Base-by-base conservation (phyloP, 1,140 invertebrate genomes). In the Tetranychus urticae region DNA sequence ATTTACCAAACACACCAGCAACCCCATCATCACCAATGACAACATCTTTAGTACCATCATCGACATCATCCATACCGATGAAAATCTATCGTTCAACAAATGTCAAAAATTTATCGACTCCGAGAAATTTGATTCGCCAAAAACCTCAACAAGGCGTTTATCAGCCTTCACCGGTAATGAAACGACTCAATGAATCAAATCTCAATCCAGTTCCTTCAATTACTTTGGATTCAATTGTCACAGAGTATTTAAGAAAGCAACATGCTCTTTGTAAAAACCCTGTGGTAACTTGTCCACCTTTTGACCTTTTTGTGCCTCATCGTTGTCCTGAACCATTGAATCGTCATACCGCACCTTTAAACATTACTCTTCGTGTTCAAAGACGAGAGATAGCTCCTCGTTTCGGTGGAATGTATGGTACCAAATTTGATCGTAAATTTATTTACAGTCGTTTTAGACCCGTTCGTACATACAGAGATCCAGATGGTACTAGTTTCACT, bases 201-300 rank as follows among this genome's bases (percentile, higher is more conserved):
- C 50, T n/a, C 8, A 42, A 48, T 61, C 35, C 37, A 36, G 7
- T 34, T 5, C 31, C 55, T 60, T 42, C 58, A 2, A 78, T 88
- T 31, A 85, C 84, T 1, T 75, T 97, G 33, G 85, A 93, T 71
- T 84, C 85, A 36, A 96, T 97, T 70, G 87, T 97, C 47, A 93
- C 86, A 0, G 88, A 92, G 72, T 97, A 94, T 74, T 77, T 96
- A 47, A 85, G 88, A 50, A 92, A 94, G 75, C 92, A 98, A 64
- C 77, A 79, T 67, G 71, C 75, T 5, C 63, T 70, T 10, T 79
- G 77, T 66, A 69, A 70, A 39, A 75, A 77, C 64, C 77, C 77
- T 39, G 73, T 79, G 7, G 71, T 73, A 4, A 77, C 76, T 6
- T 79, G 78, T 70, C 77, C 77, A 13, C 73, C 75, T 45, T 79